Base-by-base conservation (phyloP, 2,888 invertebrate genomes). In the Linnaemya tessellans region DNA sequence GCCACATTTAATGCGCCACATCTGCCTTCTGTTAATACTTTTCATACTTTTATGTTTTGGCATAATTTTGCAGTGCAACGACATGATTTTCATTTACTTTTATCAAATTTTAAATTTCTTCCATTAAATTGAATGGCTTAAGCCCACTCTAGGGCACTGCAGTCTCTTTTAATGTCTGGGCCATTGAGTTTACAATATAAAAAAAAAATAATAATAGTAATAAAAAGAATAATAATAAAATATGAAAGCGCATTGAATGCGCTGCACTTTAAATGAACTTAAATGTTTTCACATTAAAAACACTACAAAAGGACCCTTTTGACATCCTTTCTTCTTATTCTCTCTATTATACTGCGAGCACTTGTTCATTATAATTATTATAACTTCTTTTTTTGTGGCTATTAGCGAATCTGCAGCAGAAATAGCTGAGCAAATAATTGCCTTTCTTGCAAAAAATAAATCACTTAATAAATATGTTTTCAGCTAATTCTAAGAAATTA, bases 51-150 rank as follows among this genome's bases (percentile, higher is more conserved):
- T n/a, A 9, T 30, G 4, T 58, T 58, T 46, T 41, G n/a, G 58
- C 10, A 9, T 65, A 46, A 2, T 46, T 46, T 13, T 46, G 3
- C 13, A n/a, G 15, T 46, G 5, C 46, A 2, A 13, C 11, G 8
- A 38, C 38, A 38, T 38, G 46, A 13, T 46, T 46, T 77, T 35
- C 30, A 35, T 77, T 65, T 56, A 20, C 43, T 67, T 65, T 65
- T 8, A 30, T 46, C 70, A 74, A 70, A 60, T 71, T 75, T 80
- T 71, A 71, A 80, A 84, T 46, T 71, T 77, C 65, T 73, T 77
- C 71, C 77, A 73, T 84, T 77, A 77, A 77, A 67, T 84, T 71
- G 58, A 67, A 77, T 68, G 80, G 70, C 75, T 58, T 64, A 38
- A 25, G 30, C 30, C 30, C 30, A 49, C 20, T 30, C 65, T 51